Base-by-base conservation (phyloP, 1,140 invertebrate species). In the Heliconius nattereri region DNA sequence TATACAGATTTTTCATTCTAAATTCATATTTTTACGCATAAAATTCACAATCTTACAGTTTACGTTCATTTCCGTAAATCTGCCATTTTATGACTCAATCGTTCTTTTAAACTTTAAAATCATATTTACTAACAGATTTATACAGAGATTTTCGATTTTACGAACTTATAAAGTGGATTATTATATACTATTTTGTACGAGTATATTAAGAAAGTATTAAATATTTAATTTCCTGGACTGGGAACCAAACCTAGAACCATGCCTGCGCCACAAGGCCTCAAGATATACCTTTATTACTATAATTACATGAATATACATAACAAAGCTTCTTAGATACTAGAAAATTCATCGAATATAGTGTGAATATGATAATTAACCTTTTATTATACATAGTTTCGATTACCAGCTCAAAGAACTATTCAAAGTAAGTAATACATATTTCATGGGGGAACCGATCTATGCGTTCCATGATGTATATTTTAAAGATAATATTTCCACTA, bases 361-460 rank as follows among this genome's bases (percentile, higher is more conserved):
- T 66, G 13, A 66, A 66, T 66, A 66, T 66, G 23, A 66, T 26
- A 66, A 66, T 66, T 66, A 66, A 16, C 11, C 26, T 29, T 66
- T 66, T 66, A 66, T 66, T 66, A 66, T 66, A 66, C 60, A 66
- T 66, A 29, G 60, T 66, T 66, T 66, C 60, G 60, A 66, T 66
- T 66, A 66, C 60, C 60, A 66, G 60, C 26, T 76, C 52, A 57
- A 75, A 73, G 75, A 80, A 86, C 83, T 84, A 85, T 89, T 88
- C 84, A 84, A 85, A 86, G 76, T 82, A 81, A 78, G 79, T 85
- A 78, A 86, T 89, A 85, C 86, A 90, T 90, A 90, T 90, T 90
- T 89, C 84, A 90, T 90, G 79, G 49, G 60, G 13, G n/a, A n/a
- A 37, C 75, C 60, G 71, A 70, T 70, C 84, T 79, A 78, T 71